These are phyloP conservation scores for Caracal caracal DNA, from an alignment of 2,113 vertebrate species.

Conservation along the genomic window DNA sequence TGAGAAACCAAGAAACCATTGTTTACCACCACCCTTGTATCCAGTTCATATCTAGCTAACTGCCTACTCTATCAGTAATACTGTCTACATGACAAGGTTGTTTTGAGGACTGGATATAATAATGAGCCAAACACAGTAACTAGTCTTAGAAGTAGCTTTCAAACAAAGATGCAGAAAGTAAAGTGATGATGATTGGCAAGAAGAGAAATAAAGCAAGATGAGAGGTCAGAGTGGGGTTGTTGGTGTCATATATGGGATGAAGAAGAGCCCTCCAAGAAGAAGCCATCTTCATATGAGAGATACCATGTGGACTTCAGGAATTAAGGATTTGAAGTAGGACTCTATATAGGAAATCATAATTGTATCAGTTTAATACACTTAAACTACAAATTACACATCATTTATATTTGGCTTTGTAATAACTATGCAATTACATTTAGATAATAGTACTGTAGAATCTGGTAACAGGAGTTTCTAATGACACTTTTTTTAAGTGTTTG, in stretches of 20 bases:
- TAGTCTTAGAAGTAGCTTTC: background rate
- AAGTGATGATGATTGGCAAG: background rate
- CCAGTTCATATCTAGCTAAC: background rate
- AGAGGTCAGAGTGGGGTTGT: background rate
- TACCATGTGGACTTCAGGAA: fast-evolving
- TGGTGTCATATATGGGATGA: background rate
- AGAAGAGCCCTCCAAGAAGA: background rate
- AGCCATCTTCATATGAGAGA: no score
- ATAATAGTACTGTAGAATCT: background rate
- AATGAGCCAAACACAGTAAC: background rate
- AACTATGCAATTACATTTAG: background rate
- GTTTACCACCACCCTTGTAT: background rate
- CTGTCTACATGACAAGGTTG: background rate
- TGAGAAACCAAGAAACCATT: background rate
- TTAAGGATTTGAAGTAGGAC: background rate
- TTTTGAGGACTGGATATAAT: background rate
- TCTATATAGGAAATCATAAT: background rate
- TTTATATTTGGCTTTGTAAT: background rate
- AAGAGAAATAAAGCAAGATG: background rate
- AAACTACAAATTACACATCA: background rate
- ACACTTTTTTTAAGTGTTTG: background rate
- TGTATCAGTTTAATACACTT: background rate
- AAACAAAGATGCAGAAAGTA: background rate
- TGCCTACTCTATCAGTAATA: background rate
- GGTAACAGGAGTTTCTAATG: background rate